A percentile compares a stretch with the other conserved stretches of the same genome.
Evolutionary conservation across 1,140 invertebrate species (phyloP).

Genomic region (Portunus trituberculatus): DNA sequence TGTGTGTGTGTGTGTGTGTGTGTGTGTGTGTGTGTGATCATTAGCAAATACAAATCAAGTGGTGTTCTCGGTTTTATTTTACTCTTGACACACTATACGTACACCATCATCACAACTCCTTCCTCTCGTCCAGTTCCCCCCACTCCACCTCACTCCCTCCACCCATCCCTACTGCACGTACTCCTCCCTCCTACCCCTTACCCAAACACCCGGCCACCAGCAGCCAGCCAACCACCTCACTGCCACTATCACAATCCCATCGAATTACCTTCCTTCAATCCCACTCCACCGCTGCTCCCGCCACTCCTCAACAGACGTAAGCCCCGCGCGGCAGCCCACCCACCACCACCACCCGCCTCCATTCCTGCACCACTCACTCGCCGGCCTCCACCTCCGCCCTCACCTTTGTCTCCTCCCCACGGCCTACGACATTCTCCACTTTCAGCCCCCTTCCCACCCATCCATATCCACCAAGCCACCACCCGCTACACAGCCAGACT

Average conservation of each 20-base stretch:
- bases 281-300: not conserved
- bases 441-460: too few species aligned
- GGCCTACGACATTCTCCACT: not conserved
- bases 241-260: too few species aligned
- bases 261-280: not conserved
- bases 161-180: not conserved
- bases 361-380: not conserved
- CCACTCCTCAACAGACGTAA: not conserved
- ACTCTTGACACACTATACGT: too few species aligned
- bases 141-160: conserved; percentile 28
- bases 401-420: not conserved
- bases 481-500: too few species aligned
- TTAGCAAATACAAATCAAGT: too few species aligned
- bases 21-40: too few species aligned
- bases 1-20: too few species aligned
- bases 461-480: too few species aligned
- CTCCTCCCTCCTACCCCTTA: not conserved
- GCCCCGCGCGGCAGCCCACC: not conserved
- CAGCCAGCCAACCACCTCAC: not conserved
- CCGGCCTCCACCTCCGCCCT: too few species aligned
- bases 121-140: too few species aligned
- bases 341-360: not conserved
- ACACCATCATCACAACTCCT: too few species aligned
- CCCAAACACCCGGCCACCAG: not conserved
- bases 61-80: too few species aligned